Conservation (phyloP, 2,797 vertebrate genomes). For the Acanthurus leucopareius region DNA sequence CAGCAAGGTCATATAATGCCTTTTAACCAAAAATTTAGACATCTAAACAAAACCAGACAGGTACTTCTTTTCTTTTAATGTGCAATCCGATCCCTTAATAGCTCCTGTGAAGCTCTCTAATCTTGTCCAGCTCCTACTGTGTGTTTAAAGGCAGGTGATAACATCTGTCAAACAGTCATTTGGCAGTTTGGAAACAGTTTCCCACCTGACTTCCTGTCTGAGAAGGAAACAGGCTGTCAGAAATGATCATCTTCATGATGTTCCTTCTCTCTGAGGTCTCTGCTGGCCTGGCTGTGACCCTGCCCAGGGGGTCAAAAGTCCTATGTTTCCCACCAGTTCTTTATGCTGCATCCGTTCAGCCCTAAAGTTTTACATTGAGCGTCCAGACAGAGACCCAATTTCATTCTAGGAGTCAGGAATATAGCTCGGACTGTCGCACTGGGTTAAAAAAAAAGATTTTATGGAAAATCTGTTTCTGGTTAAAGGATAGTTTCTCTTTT, state of each 20-base stretch:
- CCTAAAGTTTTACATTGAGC: constrained; percentile 66
- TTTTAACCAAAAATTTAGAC: constrained; percentile 14
- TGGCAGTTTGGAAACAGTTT: constrained; percentile 54
- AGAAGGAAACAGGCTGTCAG: constrained; percentile 69
- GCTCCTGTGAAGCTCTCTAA: constrained; percentile 46
- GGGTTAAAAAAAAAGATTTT: constrained; percentile 71
- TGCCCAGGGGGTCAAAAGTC: constrained; percentile 63
- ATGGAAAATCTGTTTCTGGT: constrained; percentile 75
- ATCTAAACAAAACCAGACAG: constrained; percentile 50
- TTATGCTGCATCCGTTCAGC: constrained; percentile 24
- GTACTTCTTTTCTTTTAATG: constrained; percentile 16
- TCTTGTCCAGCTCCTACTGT: constrained; percentile 58
- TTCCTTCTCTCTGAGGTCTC: constrained; percentile 62
- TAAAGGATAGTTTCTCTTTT: constrained; percentile 57
- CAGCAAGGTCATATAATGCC: not conserved
- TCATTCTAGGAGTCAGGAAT: constrained; percentile 57
- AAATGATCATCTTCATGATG: constrained; percentile 58
- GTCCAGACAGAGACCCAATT: constrained; percentile 48
- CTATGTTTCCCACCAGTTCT: constrained; percentile 72
- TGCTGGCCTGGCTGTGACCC: constrained; percentile 57
- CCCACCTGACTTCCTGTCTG: constrained; percentile 73
- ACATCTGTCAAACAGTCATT: constrained; percentile 30
- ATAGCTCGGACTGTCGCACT: constrained; percentile 40
- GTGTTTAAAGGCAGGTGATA: constrained; percentile 67
- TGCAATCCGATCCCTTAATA: constrained; percentile 57